Base-by-base conservation (phyloP, 1,140 invertebrate genomes). In the Drosophila arawakana region DNA sequence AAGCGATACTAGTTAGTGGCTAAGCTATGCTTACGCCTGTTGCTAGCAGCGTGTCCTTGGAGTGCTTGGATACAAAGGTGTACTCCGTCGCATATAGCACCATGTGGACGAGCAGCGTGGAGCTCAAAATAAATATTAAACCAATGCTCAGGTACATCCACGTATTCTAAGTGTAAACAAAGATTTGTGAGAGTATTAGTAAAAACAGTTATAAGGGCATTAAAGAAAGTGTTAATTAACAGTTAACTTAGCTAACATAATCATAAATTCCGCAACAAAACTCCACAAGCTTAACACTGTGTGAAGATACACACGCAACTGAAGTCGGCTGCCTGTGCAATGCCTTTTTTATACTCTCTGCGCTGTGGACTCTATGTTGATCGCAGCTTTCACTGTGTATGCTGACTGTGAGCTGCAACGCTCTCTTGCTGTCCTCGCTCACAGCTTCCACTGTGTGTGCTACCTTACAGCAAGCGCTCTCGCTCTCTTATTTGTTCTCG, bases 1-100 rank as follows among this genome's bases (percentile, higher is more conserved):
- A 3, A n/a, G 13, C 5, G 13, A 13, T n/a, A 43, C 2, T 7
- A 11, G 11, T 13, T n/a, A 43, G 18, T 21, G 18, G 18, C 1
- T 43, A 13, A 13, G 3, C 3, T 9, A 3, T 15, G 80, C 93
- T 92, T 86, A 94, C 93, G 63, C 92, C 93, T 54, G 93, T 93
- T 60, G 93, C 92, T 59, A 94, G 90, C 2, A 94, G 83, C 67
- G 94, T 94, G 71, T 94, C 93, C 73, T 92, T 93, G 37, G 91
- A 90, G 66, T 92, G 86, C 84, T 94, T 94, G 41, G 94, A 94
- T 65, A 95, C 94, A 94, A 94, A 95, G 30, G 93, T 92, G 84
- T 95, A 95, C 77, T 93, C 93, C 70, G 94, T 95, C 75, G 94
- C 94, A 93, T 94, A 94, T 82, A 95, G 94, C 73, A 95, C 93